Conservation (phyloP, 2,113 vertebrate species). For the Xiphias gladius region DNA sequence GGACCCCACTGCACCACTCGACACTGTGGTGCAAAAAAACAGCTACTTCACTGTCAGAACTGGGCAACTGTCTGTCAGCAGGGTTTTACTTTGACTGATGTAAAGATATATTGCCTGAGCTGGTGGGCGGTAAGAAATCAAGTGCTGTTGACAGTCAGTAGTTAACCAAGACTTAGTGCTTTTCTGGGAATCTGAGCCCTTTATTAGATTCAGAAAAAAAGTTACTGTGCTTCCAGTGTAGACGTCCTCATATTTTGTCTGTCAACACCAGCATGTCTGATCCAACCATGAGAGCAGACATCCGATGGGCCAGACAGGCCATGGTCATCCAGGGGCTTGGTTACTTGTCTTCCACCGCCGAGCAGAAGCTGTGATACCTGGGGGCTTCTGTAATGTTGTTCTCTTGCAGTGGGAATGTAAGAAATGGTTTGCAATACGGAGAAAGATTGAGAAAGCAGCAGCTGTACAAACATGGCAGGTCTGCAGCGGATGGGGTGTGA, state of each 20-base stretch:
- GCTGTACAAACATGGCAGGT: conserved; percentile 77
- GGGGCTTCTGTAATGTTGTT: conserved; percentile 65
- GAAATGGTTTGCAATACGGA: conserved; percentile 53
- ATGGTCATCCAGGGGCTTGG: conserved; percentile 57
- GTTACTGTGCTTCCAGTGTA: conserved; percentile 26
- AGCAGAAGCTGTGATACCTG: conserved; percentile 48
- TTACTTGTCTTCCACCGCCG: conserved; percentile 31
- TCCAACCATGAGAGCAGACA: conserved; percentile 56
- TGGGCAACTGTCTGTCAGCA: conserved; percentile 19
- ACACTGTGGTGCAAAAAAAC: conserved; percentile 6
- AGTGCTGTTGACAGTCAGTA: conserved; percentile 63
- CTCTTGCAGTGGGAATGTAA: conserved; percentile 52
- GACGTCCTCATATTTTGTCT: conserved; percentile 68
- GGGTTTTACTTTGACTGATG: conserved; percentile 32
- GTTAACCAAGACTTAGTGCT: conserved; percentile 54
- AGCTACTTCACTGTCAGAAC: conserved; percentile 13
- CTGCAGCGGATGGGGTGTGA: conserved; percentile 57
- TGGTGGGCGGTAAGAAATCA: conserved; percentile 52
- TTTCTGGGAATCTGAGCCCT: conserved; percentile 62
- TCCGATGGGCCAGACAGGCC: conserved; percentile 54
- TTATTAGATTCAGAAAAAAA: conserved; percentile 50
- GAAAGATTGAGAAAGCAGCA: conserved; percentile 64
- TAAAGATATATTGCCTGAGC: conserved; percentile 36
- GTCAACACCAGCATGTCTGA: conserved; percentile 67
- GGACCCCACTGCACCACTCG: too few relatives aligned